Evolutionary conservation across 2,888 invertebrate genomes (phyloP).

Genomic region (Ophonus ardosiacus): DNA sequence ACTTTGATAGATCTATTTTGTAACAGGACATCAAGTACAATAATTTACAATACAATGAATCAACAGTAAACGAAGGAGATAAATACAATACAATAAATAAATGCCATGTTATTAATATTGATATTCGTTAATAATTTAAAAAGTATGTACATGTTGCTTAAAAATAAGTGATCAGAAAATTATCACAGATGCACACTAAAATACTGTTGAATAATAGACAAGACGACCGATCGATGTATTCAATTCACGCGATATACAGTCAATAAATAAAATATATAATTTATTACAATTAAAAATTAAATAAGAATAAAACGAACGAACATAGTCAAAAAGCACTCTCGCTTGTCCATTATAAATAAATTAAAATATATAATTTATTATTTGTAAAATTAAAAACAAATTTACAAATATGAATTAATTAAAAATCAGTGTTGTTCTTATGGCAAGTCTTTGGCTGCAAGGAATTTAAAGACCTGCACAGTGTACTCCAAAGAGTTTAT

Average conservation of each 20-base stretch:
- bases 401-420: slow-evolving; percentile 43
- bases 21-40: slow-evolving; percentile 59
- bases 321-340: neutral
- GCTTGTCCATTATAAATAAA: slow-evolving; percentile 41
- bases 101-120: slow-evolving; percentile 43
- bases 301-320: too few species aligned
- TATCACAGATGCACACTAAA: slow-evolving; percentile 60
- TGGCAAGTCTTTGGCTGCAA: slow-evolving; percentile 65
- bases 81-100: slow-evolving; percentile 51
- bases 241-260: too few species aligned
- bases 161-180: slow-evolving; percentile 56
- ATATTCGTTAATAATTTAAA: slow-evolving; percentile 49
- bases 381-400: slow-evolving; percentile 43
- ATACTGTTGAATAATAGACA: slow-evolving; percentile 58
- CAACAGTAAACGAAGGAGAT: slow-evolving; percentile 43
- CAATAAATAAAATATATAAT: too few species aligned
- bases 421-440: neutral
- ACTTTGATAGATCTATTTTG: slow-evolving; percentile 55
- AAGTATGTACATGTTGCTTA: slow-evolving; percentile 55
- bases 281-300: too few species aligned
- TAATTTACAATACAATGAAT: slow-evolving; percentile 57
- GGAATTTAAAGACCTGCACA: slow-evolving; percentile 76
- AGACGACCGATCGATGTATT: slow-evolving; percentile 1
- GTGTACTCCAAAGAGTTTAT: slow-evolving; percentile 80
- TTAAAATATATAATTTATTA: slow-evolving; percentile 58